These are phyloP conservation scores for Chrysolophus pictus DNA, from an alignment of 2,797 vertebrate genomes.

Conservation along the genomic window DNA sequence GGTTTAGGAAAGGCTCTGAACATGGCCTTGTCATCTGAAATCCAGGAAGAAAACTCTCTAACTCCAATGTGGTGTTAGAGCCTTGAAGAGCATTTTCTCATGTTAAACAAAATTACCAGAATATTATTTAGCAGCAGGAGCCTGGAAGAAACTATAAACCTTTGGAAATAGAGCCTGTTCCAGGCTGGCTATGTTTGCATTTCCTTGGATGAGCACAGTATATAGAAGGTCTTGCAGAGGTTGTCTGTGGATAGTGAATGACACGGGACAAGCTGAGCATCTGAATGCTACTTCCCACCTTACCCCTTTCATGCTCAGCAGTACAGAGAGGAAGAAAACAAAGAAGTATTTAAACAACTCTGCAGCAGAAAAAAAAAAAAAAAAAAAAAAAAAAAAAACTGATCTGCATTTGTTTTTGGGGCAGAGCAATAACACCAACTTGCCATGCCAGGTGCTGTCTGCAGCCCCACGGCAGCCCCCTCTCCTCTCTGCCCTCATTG, in stretches of 20 bases:
- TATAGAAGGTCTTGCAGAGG: neutral
- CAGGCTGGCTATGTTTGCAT: neutral
- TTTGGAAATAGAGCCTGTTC: neutral
- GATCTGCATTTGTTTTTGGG: neutral
- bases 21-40: neutral
- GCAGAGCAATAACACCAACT: neutral
- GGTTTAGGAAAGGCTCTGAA: neutral
- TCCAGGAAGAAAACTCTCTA: no score
- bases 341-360: neutral
- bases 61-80: no score
- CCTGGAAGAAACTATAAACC: neutral
- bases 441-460: accelerated
- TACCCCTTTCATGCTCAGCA: neutral
- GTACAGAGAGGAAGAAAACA: neutral
- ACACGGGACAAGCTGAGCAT: accelerated
- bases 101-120: neutral
- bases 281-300: neutral
- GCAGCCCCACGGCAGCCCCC: accelerated
- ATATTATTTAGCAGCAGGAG: neutral
- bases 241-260: neutral
- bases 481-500: accelerated
- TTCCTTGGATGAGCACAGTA: neutral
- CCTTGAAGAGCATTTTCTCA: neutral
- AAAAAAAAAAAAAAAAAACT: neutral
- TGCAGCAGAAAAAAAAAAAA: neutral